phyloP scores from a whole-genome alignment of 1,140 invertebrate species.

The Wasmannia auropunctata region DNA sequence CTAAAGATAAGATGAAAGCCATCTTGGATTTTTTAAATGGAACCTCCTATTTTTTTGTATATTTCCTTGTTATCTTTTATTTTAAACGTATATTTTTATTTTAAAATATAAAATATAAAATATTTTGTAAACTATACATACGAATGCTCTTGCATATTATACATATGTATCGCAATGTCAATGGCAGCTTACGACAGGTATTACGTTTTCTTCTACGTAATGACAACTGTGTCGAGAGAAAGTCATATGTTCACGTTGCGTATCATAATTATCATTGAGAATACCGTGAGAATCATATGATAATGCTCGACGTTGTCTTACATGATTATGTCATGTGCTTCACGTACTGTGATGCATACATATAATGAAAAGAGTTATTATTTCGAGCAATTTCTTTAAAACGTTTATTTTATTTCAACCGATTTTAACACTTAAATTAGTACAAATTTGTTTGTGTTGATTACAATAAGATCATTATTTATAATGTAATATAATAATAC shows the following conservation, averaged over 20 bases:
- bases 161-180: neutral
- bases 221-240: constrained; percentile 12
- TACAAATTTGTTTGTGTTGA: neutral
- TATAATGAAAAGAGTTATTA: neutral
- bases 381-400: neutral
- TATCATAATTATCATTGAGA: neutral
- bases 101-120: no score
- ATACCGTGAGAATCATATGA: constrained; percentile 26
- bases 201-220: constrained; percentile 37
- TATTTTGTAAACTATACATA: no score
- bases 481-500: neutral
- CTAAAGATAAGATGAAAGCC: no score
- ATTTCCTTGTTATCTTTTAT: no score
- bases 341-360: neutral
- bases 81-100: no score
- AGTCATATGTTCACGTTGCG: neutral
- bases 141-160: no score
- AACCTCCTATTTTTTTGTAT: no score
- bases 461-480: neutral
- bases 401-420: neutral
- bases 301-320: constrained; percentile 19
- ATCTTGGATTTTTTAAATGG: no score
- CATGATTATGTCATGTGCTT: constrained; percentile 1
- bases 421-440: neutral
- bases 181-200: neutral